Base-by-base conservation (phyloP, 1,140 invertebrate genomes). In the Lasioglossum albipes region DNA sequence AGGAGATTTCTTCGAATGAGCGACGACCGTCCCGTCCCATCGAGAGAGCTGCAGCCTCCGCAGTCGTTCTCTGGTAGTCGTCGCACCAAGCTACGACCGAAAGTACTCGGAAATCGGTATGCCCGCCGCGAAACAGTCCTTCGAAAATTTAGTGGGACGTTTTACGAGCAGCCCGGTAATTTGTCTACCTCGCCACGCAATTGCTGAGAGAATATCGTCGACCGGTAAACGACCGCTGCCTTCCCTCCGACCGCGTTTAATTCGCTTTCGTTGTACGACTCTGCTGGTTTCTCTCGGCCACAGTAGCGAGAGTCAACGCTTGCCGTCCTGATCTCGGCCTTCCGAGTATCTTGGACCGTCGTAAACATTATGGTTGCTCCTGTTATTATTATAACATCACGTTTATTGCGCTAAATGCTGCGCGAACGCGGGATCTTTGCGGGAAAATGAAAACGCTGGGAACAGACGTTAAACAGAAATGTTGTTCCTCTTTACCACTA, bases 1-100 rank as follows among this genome's bases (percentile, higher is more conserved):
- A 18, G 57, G 45, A 71, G 72, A 84, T 84, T 75, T 73, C 82
- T 71, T 59, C 31, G 27, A 9, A 62, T 54, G 76, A 80, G 71
- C 49, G 65, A 61, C n/a, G 62, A 9, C 68, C 68, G 49, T 36
- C 57, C 27, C 64, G 31, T 41, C 66, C n/a, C 27, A 0, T 31
- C 45, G 1, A 12, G 5, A 27, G 27, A 27, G 74, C 45, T 42
- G 9, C 13, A 3, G 10, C 13, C 10, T 13, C 13, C 45, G 10
- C 10, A 45, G 1, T 12, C 42, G 42, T 7, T 9, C 20, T 9
- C 20, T n/a, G 20, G 18, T 42, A 42, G 41, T 49, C 64, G 31
- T 41, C 66, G 36, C 27, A 0, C 41, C 45, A 10, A 13, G 9
- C 9, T 13, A 36, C 57, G 52, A 31, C 45, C 54, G 62, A 78